Evolutionary conservation across 92 coral and sea anemone species (phyloP), one percentile per base, ranked within the genome.

Genomic region (Umimayanthus kanabou): DNA sequence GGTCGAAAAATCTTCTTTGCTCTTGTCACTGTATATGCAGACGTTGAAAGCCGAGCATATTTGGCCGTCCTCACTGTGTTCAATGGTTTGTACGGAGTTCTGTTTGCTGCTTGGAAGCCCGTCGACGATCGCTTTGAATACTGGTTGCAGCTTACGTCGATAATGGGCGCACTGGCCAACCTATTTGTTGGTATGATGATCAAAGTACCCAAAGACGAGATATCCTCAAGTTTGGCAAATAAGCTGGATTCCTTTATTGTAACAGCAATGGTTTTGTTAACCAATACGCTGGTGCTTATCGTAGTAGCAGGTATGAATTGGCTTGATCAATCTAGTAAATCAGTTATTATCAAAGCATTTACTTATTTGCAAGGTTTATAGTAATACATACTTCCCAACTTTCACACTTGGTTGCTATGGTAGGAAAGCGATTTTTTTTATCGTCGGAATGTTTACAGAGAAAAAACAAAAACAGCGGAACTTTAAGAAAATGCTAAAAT

Each of bases 31-130:
- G 76, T 76, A 13, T 85, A 88, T 22, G 89, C 88, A 67, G 93
- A 89, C 10, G 87, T 88, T 37, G 89, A 92, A 71, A 91, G 91
- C 14, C 87, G 93, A 16, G 74, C 86, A 43, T 53, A 89, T 39
- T 83, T 91, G 6, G 93, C 92, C 1, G 73, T 84, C 61, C 86
- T 91, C 1, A 85, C 92, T 6, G 64, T 91, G 16, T 39, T 70
- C 45, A 88, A 87, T 64, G 93, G 93, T n/a, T 77, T 85, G 64
- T 81, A 91, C 85, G 76, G 89, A 76, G 84, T 91, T n/a, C 80
- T 91, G 22, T 18, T 76, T 16, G 80, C 80, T n/a, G 4, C 55
- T 39, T 18, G 9, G 10, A 76, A 76, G 55, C 80, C 80, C 3
- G 15, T 76, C 23, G 55, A 90, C 16, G 92, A 91, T 80, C 30